Evolutionary conservation across 2,888 invertebrate genomes (phyloP).

Genomic region (Lithophane leautieri): DNA sequence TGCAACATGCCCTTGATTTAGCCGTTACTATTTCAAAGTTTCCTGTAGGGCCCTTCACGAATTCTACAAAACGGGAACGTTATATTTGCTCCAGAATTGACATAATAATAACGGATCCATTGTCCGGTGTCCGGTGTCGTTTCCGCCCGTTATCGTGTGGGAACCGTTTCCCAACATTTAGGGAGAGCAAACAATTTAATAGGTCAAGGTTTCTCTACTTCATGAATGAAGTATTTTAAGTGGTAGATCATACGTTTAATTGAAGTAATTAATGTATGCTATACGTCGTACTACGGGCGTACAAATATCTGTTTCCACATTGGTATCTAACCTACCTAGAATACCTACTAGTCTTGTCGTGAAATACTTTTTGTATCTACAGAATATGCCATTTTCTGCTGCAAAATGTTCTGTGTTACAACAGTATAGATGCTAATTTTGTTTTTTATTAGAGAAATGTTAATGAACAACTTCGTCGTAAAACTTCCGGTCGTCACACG

Average conservation of each 20-base stretch:
- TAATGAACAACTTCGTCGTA: neutral
- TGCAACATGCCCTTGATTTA: constrained; percentile 68
- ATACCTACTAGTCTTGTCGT: neutral
- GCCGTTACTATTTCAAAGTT: constrained; percentile 71
- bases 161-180: constrained; percentile 79
- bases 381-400: neutral
- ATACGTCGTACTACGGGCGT: constrained; percentile 58
- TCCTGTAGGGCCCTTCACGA: constrained; percentile 67
- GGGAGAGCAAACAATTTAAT: constrained; percentile 83
- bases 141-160: constrained; percentile 85
- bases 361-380: neutral
- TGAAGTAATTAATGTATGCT: constrained; percentile 73
- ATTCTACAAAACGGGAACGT: constrained; percentile 64
- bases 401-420: neutral
- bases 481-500: neutral
- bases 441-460: neutral
- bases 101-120: constrained; percentile 84
- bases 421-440: neutral
- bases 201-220: constrained; percentile 84
- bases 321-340: constrained; percentile 32
- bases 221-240: constrained; percentile 76
- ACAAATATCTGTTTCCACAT: constrained; percentile 42
- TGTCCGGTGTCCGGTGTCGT: constrained; percentile 83
- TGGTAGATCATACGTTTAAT: constrained; percentile 72
- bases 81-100: constrained; percentile 75